Evolutionary conservation across 2,797 vertebrate genomes (phyloP).

Genomic region (Pseudochirops corinnae): DNA sequence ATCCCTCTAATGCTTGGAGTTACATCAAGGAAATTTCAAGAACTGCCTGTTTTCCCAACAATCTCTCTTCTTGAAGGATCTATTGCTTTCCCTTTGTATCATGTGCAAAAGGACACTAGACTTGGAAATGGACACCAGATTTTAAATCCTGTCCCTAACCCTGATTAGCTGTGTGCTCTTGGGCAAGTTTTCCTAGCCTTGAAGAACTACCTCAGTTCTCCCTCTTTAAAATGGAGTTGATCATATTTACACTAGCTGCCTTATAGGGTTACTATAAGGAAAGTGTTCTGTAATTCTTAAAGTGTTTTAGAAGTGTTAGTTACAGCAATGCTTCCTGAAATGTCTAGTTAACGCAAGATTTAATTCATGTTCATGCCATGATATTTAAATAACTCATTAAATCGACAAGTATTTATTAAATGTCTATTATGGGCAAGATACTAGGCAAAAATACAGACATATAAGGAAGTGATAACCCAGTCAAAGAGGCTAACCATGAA

Average conservation of each 20-base stretch:
- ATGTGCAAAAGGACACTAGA: not conserved
- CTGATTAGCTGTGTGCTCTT: not conserved
- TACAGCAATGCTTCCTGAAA: not conserved
- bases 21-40: conserved; percentile 22
- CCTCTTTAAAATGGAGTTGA: not conserved
- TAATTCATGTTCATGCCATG: not conserved
- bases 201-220: not conserved
- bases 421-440: not conserved
- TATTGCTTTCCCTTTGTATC: conserved; percentile 20
- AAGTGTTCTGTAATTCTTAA: not conserved
- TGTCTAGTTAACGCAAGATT: not conserved
- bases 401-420: not conserved
- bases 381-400: not conserved
- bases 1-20: conserved; percentile 20
- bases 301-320: not conserved
- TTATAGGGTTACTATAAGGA: not conserved
- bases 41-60: conserved; percentile 45
- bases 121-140: not conserved
- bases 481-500: not conserved
- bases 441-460: not conserved
- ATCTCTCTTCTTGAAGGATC: conserved; percentile 28
- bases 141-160: not conserved
- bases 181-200: not conserved
- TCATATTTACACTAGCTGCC: not conserved
- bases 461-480: not conserved